These are phyloP conservation scores for Zosterops japonicus DNA, from an alignment of 2,113 vertebrate species.

Conservation along the genomic window DNA sequence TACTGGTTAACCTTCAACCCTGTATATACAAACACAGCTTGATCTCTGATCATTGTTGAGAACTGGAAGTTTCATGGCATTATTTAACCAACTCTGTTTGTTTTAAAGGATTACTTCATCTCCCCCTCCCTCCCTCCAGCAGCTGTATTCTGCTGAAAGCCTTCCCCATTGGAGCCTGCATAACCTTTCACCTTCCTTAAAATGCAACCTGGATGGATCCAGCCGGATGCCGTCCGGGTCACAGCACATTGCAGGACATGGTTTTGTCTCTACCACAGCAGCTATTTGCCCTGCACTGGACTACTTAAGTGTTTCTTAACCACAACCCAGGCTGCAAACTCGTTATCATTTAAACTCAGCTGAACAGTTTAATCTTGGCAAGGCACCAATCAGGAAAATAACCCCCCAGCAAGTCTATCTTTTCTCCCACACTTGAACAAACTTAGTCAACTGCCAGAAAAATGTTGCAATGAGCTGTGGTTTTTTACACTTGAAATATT, in stretches of 20 bases:
- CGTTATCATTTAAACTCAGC: background rate
- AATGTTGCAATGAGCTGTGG: background rate
- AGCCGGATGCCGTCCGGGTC: accelerated
- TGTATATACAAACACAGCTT: constrained; percentile 42
- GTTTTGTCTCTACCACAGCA: background rate
- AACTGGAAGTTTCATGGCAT: constrained; percentile 55
- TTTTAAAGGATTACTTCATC: constrained; percentile 43
- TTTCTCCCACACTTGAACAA: background rate
- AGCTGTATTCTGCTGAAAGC: background rate
- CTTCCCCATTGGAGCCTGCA: background rate
- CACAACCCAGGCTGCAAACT: background rate
- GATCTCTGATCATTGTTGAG: constrained; percentile 52
- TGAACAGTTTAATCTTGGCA: background rate
- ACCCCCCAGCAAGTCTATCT: background rate
- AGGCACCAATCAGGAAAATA: background rate
- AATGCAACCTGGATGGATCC: background rate
- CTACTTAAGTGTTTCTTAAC: background rate
- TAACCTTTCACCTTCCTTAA: background rate
- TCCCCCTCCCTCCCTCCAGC: background rate
- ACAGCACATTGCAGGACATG: background rate
- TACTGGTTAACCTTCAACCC: constrained; percentile 55
- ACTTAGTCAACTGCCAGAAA: background rate
- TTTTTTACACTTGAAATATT: background rate
- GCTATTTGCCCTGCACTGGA: background rate
- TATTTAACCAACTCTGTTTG: constrained; percentile 57